phyloP scores from a whole-genome alignment of 2,888 invertebrate genomes.

The Phengaris arion region DNA sequence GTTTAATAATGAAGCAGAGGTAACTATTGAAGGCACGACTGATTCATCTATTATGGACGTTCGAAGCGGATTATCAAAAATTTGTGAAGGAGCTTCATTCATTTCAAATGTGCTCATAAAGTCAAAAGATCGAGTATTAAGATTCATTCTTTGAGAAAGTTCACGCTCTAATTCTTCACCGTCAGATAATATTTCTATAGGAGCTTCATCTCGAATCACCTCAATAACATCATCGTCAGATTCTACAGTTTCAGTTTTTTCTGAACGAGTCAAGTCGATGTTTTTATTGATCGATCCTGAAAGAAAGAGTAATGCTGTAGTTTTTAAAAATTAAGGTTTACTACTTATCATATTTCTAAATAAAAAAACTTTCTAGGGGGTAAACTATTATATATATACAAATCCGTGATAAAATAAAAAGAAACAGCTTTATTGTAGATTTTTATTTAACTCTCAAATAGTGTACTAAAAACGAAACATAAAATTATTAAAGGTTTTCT shows the following conservation, averaged over 20 bases:
- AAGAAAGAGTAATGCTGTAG: constrained; percentile 10
- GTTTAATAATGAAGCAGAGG: constrained; percentile 28
- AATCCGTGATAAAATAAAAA: too few species aligned
- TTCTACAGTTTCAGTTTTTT: constrained; percentile 42
- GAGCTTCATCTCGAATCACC: constrained; percentile 69
- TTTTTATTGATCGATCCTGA: constrained; percentile 31
- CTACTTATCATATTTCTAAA: neutral
- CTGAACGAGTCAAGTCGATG: constrained; percentile 9
- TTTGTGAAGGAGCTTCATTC: constrained; percentile 9
- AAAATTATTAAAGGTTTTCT: too few species aligned
- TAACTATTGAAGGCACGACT: constrained; percentile 26
- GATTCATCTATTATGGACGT: constrained; percentile 24
- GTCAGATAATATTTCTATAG: constrained; percentile 70
- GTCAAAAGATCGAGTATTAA: constrained; percentile 27
- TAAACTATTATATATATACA: neutral
- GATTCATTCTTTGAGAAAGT: constrained; percentile 42
- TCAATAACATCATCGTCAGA: constrained; percentile 74
- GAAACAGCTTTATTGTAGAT: too few species aligned
- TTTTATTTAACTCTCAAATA: too few species aligned
- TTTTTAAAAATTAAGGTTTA: neutral
- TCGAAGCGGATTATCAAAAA: constrained; percentile 13
- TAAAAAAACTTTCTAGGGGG: neutral
- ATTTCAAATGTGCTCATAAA: constrained; percentile 24
- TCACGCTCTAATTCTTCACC: constrained; percentile 62
- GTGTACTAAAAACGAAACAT: too few species aligned